A percentile compares a stretch with the other conserved stretches of the same genome.
phyloP scores from a whole-genome alignment of 2,888 invertebrate species.

The Cerceris rybyensis region DNA sequence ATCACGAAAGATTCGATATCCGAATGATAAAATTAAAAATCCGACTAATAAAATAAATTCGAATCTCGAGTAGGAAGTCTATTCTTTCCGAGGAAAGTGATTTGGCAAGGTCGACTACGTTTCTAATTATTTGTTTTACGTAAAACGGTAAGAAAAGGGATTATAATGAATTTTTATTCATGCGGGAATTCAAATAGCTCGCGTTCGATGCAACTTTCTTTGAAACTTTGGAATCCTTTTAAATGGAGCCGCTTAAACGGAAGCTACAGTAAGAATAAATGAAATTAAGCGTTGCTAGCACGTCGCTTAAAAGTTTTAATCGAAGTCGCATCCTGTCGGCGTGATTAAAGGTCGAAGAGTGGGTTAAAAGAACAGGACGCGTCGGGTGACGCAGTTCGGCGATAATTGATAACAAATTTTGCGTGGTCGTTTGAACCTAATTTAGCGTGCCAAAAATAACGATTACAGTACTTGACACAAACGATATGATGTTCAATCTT shows the following conservation, averaged over 20 bases:
- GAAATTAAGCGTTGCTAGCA: background rate
- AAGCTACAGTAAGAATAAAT: background rate
- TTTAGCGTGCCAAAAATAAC: background rate
- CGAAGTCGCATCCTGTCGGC: constrained; percentile 27
- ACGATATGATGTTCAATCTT: background rate
- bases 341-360: constrained; percentile 31
- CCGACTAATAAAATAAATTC: too few species aligned
- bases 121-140: too few species aligned
- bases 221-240: too few species aligned
- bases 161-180: too few species aligned
- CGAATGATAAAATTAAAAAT: too few species aligned
- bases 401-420: constrained; percentile 34
- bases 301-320: constrained; percentile 22
- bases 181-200: too few species aligned
- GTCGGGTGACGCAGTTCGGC: constrained; percentile 15
- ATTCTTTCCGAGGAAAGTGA: too few species aligned
- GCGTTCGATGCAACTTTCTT: too few species aligned
- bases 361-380: constrained; percentile 28
- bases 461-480: background rate
- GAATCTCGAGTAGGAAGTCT: too few species aligned
- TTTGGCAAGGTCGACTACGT: too few species aligned
- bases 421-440: background rate
- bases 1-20: too few species aligned
- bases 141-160: too few species aligned
- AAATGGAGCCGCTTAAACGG: background rate